Conservation (phyloP, 2,113 vertebrate genomes). For the Takifugu bimaculatus region DNA sequence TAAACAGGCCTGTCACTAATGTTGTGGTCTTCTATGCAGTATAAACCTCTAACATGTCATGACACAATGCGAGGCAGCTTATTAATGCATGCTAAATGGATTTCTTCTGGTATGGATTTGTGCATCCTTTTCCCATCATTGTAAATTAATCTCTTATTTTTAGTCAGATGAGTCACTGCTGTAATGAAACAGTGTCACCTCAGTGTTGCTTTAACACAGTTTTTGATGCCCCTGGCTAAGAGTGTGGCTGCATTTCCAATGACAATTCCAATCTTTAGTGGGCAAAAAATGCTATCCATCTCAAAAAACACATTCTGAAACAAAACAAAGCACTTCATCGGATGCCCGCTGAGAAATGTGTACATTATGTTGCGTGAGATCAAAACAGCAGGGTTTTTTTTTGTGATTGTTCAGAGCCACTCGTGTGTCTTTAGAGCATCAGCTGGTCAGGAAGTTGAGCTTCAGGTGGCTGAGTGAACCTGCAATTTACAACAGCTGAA, state of each 20-base stretch:
- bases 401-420: neutral
- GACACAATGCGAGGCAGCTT: conserved; percentile 2
- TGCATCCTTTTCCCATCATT: conserved; percentile 21
- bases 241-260: conserved; percentile 13
- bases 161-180: conserved; percentile 16
- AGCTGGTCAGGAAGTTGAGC: conserved; percentile 41
- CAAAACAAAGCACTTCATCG: neutral
- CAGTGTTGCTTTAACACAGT: conserved; percentile 36
- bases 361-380: neutral
- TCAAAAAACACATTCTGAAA: neutral
- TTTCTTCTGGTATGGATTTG: conserved; percentile 6
- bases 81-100: conserved; percentile 2
- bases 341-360: conserved; percentile 1
- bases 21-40: too few relatives aligned
- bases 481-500: conserved; percentile 44
- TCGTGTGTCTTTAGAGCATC: conserved; percentile 33
- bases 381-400: neutral
- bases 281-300: neutral
- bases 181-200: conserved; percentile 53
- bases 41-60: neutral
- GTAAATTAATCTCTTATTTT: conserved; percentile 18
- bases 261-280: conserved; percentile 11
- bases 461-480: conserved; percentile 42
- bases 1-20: conserved; percentile 8
- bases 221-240: conserved; percentile 8